phyloP scores from a whole-genome alignment of 2,888 invertebrate genomes.

The Agonum fuliginosum region DNA sequence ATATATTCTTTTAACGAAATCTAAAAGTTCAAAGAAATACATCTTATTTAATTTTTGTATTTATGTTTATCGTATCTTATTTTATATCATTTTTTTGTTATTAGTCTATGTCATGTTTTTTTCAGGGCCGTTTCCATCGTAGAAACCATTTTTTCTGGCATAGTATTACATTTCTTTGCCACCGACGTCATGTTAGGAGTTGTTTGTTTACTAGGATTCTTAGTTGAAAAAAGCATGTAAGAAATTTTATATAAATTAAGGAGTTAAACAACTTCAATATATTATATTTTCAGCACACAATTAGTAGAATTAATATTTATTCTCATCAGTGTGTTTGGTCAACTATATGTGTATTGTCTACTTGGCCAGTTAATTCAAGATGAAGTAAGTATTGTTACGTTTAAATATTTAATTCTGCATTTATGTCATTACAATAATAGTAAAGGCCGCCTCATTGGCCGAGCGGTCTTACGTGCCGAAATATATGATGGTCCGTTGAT shows the following conservation, averaged over 20 bases:
- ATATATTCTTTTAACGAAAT: too few species aligned
- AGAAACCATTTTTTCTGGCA: not conserved
- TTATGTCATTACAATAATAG: too few species aligned
- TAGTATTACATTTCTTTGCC: not conserved
- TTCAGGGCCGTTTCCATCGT: not conserved
- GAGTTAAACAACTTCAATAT: too few species aligned
- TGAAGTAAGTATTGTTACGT: not conserved
- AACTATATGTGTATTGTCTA: not conserved
- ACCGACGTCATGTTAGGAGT: not conserved
- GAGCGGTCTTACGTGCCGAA: too few species aligned
- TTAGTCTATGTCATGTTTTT: too few species aligned
- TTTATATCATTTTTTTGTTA: too few species aligned
- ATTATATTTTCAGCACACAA: too few species aligned
- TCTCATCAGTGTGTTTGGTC: not conserved
- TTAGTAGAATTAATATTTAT: not conserved
- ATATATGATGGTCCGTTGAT: too few species aligned
- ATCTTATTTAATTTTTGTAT: too few species aligned
- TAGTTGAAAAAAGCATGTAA: not conserved
- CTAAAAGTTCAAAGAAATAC: too few species aligned
- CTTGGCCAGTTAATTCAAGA: slow-evolving; percentile 23
- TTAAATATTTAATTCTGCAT: not conserved
- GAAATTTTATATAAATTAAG: not conserved
- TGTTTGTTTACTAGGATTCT: not conserved
- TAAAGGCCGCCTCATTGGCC: too few species aligned
- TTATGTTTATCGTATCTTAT: too few species aligned